Conservation (phyloP, 2,113 vertebrate species). For the Propithecus coquereli region DNA sequence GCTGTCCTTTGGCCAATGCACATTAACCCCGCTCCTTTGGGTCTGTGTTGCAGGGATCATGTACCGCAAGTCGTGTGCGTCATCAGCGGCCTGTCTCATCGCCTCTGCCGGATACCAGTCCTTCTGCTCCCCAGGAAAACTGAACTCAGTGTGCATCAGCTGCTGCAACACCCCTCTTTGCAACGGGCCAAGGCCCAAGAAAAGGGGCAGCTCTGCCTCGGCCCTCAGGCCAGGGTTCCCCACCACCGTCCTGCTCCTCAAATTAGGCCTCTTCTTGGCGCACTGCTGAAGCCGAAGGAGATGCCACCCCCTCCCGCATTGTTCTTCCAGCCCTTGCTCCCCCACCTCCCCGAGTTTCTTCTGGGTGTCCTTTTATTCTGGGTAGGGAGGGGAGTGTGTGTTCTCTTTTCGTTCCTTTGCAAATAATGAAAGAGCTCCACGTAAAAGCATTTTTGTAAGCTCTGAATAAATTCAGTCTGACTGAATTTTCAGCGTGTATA, state of each 20-base stretch:
- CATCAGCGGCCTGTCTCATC: slow-evolving; percentile 95
- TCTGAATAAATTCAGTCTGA: neutral
- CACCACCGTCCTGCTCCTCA: slow-evolving; percentile 70
- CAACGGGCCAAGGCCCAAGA: slow-evolving; percentile 93
- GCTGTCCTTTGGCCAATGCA: rapidly evolving
- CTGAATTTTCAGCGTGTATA: slow-evolving; percentile 66
- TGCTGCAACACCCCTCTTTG: slow-evolving; percentile 98
- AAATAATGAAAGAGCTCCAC: slow-evolving; percentile 66
- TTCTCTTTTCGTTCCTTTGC: slow-evolving; percentile 63
- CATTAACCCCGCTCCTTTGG: slow-evolving; percentile 33
- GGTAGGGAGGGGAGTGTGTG: slow-evolving; percentile 40
- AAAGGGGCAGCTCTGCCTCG: slow-evolving; percentile 80
- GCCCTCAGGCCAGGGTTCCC: neutral
- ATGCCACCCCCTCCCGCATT: neutral
- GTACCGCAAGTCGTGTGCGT: slow-evolving; percentile 97
- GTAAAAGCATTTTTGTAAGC: slow-evolving; percentile 48
- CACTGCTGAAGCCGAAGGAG: slow-evolving; percentile 75
- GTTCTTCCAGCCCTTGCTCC: slow-evolving; percentile 12
- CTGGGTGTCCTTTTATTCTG: slow-evolving; percentile 14
- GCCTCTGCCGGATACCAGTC: slow-evolving; percentile 98
- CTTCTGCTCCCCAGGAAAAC: slow-evolving; percentile 94
- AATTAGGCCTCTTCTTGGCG: slow-evolving; percentile 64
- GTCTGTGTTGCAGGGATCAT: slow-evolving; percentile 89
- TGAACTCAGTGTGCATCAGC: slow-evolving; percentile 98
- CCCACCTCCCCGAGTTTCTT: neutral